These are phyloP conservation scores for Strigamia maritima DNA, from an alignment of 2,888 invertebrate species.

Conservation along the genomic window DNA sequence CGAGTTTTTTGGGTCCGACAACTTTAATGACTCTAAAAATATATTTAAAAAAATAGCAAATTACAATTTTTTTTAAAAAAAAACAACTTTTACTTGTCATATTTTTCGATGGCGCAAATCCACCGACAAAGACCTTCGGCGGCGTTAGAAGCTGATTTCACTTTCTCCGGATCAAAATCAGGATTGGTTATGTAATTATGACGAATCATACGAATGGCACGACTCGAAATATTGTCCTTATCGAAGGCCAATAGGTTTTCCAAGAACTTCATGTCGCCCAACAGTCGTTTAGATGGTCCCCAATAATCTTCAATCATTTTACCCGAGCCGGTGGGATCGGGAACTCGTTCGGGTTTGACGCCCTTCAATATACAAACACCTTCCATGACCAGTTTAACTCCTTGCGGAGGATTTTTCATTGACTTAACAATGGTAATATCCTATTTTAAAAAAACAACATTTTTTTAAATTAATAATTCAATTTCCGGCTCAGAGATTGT, in stretches of 20 bases:
- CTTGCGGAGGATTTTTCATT: conserved; percentile 53
- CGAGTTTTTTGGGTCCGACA: conserved; percentile 55
- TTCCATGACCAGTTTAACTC: conserved; percentile 53
- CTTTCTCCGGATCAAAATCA: conserved; percentile 87
- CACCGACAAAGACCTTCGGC: conserved; percentile 65
- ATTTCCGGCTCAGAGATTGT: no score
- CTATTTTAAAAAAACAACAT: conserved; percentile 42
- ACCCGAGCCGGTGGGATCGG: conserved; percentile 56
- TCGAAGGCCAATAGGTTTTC: conserved; percentile 85
- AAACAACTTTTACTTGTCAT: conserved; percentile 40
- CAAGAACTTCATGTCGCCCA: conserved; percentile 91
- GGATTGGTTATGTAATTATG: conserved; percentile 62
- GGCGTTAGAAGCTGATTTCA: conserved; percentile 79
- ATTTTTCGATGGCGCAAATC: conserved; percentile 40
- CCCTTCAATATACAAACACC: conserved; percentile 54
- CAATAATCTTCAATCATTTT: conserved; percentile 86
- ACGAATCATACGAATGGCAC: conserved; percentile 36
- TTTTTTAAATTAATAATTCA: not conserved
- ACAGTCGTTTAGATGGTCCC: conserved; percentile 82
- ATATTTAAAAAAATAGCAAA: not conserved
- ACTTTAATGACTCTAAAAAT: conserved; percentile 47
- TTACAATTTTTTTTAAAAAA: no score
- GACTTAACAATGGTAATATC: conserved; percentile 54
- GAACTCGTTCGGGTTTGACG: conserved; percentile 53
- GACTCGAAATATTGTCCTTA: conserved; percentile 55